These are phyloP conservation scores for Salmo trutta DNA, from an alignment of 2,797 vertebrate genomes.

Conservation along the genomic window DNA sequence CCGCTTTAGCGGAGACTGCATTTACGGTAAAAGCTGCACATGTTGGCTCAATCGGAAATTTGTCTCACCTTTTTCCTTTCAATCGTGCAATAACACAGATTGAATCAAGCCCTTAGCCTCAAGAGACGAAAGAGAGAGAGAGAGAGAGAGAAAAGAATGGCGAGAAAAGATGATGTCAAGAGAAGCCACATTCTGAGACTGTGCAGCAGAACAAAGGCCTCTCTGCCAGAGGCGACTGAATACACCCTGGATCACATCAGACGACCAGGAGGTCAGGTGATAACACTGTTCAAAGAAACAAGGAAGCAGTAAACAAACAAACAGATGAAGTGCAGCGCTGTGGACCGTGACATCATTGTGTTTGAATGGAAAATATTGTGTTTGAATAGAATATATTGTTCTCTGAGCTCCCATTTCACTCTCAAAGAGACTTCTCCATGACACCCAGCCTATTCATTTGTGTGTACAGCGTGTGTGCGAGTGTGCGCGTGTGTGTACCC, in stretches of 20 bases:
- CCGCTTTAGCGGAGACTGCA: no score
- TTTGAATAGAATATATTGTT: conserved; percentile 29
- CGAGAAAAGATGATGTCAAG: neutral
- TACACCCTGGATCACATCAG: neutral
- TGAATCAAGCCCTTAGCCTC: no score
- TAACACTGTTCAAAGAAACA: neutral
- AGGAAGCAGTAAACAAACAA: conserved; percentile 7
- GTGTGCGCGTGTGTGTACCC: conserved; percentile 8
- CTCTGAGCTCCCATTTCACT: conserved; percentile 43
- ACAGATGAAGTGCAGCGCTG: neutral
- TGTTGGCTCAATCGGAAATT: no score
- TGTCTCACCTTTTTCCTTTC: no score
- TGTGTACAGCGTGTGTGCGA: conserved; percentile 11
- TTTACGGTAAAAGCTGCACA: no score
- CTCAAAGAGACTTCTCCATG: conserved; percentile 15
- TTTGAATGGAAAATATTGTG: conserved; percentile 27
- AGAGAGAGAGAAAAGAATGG: no score
- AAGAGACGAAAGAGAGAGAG: neutral
- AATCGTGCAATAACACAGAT: no score
- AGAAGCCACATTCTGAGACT: conserved; percentile 11
- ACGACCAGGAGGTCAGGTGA: conserved; percentile 12
- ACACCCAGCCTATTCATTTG: conserved; percentile 20
- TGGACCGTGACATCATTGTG: neutral
- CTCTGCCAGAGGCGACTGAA: neutral
- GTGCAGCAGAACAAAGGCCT: neutral